Evolutionary conservation across 2,888 invertebrate species (phyloP), one percentile per base, ranked within the genome.

Genomic region (Limnephilus auricula): DNA sequence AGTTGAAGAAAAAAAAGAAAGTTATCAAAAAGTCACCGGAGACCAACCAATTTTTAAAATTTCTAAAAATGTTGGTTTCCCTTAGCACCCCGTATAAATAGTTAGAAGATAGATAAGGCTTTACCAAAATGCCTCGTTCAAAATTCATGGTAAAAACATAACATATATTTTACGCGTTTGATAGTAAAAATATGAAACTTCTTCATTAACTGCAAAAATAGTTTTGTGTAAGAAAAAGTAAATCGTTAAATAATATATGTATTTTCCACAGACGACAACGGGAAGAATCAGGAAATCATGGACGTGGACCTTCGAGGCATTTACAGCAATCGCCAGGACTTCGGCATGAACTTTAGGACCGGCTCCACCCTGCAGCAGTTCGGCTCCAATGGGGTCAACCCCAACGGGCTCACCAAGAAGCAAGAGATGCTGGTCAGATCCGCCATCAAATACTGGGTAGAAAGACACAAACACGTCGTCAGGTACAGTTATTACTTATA

Each of bases 391-490:
- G 91, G 91, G 18, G 30, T n/a, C 50, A 92, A 98, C 93, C 98
- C 98, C 0, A 98, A 98, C 93, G 98, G 98, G 0, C 95, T 98
- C 89, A 97, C 97, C 0, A 97, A 97, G 94, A 98, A 98, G 94
- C 98, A 98, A 94, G 98, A 98, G 94, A 96, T 98, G 95, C 96
- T 98, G 95, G 98, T 98, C 1, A 96, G 98, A 93, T 98, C 98
- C 65, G 98, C 98, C 31, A 98, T 98, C 94, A 98, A 98, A 94
- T 98, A 98, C 94, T 98, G 98, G 98, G 98, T 98, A 45, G 98
- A 98, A 94, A 95, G 98, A 79, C 98, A 98, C 94, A 98, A 98
- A 95, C 98, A 98, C 94, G 97, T 98, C 90, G 98, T 98, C 83
- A 97, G 98, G 98, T 98, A 94, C 95, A 95, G 18, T 6, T 94